A percentile compares a stretch with the other conserved stretches of the same genome.
These are phyloP conservation scores for Megalops cyprinoides DNA, from an alignment of 2,797 vertebrate genomes.

Conservation along the genomic window DNA sequence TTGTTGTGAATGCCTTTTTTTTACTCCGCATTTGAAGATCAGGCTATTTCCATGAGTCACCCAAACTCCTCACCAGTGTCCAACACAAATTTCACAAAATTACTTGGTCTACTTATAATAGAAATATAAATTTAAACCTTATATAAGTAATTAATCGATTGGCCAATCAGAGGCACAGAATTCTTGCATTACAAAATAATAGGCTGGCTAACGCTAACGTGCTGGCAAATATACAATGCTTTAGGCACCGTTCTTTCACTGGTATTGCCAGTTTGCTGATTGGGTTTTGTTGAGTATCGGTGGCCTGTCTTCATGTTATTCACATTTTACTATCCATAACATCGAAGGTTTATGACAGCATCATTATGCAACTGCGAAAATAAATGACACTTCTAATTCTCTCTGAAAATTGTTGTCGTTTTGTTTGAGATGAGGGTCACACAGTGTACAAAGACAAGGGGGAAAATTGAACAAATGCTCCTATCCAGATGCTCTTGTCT, in stretches of 20 bases:
- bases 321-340: constrained; percentile 4
- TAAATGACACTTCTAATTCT: constrained; percentile 18
- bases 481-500: too few species aligned
- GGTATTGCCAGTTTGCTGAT: constrained; percentile 15
- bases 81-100: constrained; percentile 8
- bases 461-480: not conserved
- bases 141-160: constrained; percentile 15
- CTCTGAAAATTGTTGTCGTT: too few species aligned
- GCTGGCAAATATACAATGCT: not conserved
- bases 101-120: constrained; percentile 9
- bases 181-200: not conserved
- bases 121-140: constrained; percentile 11
- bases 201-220: not conserved
- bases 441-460: too few species aligned
- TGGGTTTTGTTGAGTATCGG: not conserved
- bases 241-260: not conserved
- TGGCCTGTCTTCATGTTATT: constrained; percentile 18
- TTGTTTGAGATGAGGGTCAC: constrained; percentile 17
- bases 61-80: constrained; percentile 36
- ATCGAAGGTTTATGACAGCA: not conserved
- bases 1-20: constrained; percentile 64
- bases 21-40: constrained; percentile 48
- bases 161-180: not conserved
- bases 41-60: constrained; percentile 69
- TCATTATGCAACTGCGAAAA: constrained; percentile 22